Conservation (phyloP, 1,140 invertebrate genomes). For the Melanaphis sacchari region DNA sequence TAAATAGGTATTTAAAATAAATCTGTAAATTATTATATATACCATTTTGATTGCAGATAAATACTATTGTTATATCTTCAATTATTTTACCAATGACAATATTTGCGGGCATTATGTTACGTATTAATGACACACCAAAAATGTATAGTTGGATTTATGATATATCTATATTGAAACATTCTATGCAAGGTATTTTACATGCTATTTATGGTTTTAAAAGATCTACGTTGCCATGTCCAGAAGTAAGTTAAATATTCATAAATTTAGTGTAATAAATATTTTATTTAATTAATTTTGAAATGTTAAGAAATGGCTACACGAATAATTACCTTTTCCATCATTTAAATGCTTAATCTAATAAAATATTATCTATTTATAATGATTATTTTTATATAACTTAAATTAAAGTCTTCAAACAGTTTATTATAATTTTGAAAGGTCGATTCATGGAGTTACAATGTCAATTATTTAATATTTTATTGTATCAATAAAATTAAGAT, state of each 20-base stretch:
- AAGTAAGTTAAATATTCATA: conserved; percentile 60
- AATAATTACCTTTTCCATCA: neutral
- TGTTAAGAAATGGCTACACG: neutral
- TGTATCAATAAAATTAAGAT: neutral
- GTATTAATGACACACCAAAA: conserved; percentile 79
- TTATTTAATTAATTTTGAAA: neutral
- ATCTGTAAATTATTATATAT: neutral
- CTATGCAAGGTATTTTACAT: conserved; percentile 73
- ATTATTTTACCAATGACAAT: conserved; percentile 85
- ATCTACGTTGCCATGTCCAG: conserved; percentile 70
- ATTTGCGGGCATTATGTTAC: conserved; percentile 91
- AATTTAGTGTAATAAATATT: neutral
- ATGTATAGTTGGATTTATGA: conserved; percentile 87
- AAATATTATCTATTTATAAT: neutral
- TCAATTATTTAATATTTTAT: neutral
- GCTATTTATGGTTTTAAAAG: conserved; percentile 77
- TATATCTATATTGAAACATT: conserved; percentile 81
- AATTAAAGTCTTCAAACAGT: neutral
- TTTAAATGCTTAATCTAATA: too few species aligned
- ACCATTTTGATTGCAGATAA: conserved; percentile 19
- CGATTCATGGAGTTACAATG: too few species aligned
- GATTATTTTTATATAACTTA: neutral
- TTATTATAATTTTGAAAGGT: neutral
- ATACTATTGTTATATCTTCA: conserved; percentile 61
- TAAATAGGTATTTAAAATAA: neutral